Conservation (phyloP, 2,888 invertebrate genomes). For the Perizoma affinitatum region DNA sequence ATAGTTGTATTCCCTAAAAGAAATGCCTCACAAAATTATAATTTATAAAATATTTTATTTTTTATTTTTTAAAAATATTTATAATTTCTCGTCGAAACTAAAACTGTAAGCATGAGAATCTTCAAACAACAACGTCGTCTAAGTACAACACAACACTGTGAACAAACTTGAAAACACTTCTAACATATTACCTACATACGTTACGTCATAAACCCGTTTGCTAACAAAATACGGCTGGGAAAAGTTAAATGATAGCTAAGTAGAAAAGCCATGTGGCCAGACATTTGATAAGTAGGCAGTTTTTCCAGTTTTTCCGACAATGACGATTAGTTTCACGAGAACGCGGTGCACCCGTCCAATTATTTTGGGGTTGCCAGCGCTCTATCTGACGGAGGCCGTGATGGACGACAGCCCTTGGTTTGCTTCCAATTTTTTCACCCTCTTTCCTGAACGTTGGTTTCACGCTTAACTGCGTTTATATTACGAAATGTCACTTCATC, state of each 20-base stretch:
- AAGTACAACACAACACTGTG: conserved; percentile 21
- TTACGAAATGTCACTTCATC: conserved; percentile 39
- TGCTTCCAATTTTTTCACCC: conserved; percentile 58
- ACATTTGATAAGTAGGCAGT: conserved; percentile 26
- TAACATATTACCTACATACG: conserved; percentile 34
- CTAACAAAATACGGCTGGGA: conserved; percentile 30
- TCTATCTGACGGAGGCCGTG: conserved; percentile 53
- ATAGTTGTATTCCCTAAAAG: too few species aligned
- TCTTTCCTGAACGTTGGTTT: conserved; percentile 42
- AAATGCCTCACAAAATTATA: too few species aligned
- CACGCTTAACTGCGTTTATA: conserved; percentile 46
- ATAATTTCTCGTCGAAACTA: conserved; percentile 3
- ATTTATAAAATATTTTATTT: too few species aligned
- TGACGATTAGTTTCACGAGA: conserved; percentile 47
- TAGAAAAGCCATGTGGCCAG: conserved; percentile 17
- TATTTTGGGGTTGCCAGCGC: conserved; percentile 55
- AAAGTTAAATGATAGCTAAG: conserved; percentile 20
- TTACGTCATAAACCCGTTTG: conserved; percentile 30
- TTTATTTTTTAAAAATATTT: too few species aligned
- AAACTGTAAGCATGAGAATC: conserved; percentile 18
- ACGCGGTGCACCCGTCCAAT: conserved; percentile 54
- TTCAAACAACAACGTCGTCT: conserved; percentile 20
- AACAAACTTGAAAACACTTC: conserved; percentile 35
- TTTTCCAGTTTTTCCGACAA: conserved; percentile 22
- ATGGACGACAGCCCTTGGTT: conserved; percentile 59